Evolutionary conservation across 2,797 vertebrate genomes (phyloP), one percentile per base, ranked within the genome.

Genomic region (Paratrypauchen microcephalus): DNA sequence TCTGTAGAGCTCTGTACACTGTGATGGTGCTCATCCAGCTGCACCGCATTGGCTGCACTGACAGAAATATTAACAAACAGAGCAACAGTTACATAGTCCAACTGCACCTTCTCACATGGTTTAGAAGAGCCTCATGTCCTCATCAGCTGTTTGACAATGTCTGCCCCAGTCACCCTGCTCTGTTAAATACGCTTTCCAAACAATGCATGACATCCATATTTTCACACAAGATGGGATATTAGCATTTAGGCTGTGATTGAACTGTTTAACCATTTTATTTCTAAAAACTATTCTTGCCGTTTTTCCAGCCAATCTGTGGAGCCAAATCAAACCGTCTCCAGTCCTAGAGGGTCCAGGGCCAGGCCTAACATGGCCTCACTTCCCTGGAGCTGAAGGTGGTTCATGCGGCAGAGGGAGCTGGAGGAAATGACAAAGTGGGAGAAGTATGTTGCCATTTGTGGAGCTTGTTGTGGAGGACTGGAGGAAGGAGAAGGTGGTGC

Each of bases 371-470:
- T 52, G 24, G 45, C 47, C 23, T 65, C 41, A 63, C 64, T 71
- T 39, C 65, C 63, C 69, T 59, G 8, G 60, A 65, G 56, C 70
- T 19, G 66, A 32, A 79, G 71, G 63, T 69, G 77, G 59, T 73
- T 72, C 74, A 32, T 82, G 55, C 52, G 62, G 73, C 62, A 83
- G 74, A 64, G 15, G 67, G 63, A 41, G 76, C 48, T 56, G 75
- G 78, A 90, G 88, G 90, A 92, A 92, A 91, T 92, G 86, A 92
- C 87, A 86, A 88, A 83, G 69, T 52, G 65, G 75, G 85, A 86
- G 89, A 92, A 88, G 76, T 90, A 92, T 93, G 90, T 91, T 77
- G 82, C 85, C 86, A 87, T 91, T 90, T 88, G 81, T 77, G 85
- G 85, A 86, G 81, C 80, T 89, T 81, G 76, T 79, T 77, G 79